A percentile compares a stretch with the other conserved stretches of the same genome.
Conservation (phyloP, 2,888 invertebrate genomes). For the Thymelicus sylvestris region DNA sequence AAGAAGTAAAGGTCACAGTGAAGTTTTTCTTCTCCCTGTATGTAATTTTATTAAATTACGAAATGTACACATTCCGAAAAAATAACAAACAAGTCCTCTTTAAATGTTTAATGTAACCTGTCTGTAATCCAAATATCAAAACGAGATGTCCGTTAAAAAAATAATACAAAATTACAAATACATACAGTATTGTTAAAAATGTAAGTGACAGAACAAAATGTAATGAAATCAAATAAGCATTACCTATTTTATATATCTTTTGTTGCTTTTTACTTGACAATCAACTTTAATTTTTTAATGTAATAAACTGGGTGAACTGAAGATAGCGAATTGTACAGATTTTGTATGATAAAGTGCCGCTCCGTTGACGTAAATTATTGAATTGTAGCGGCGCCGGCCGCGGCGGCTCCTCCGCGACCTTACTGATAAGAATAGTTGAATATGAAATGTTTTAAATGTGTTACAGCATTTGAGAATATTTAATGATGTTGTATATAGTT, state of each 20-base stretch:
- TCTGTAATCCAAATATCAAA: too few relatives aligned
- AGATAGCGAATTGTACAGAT: slow-evolving; percentile 67
- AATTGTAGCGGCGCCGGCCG: slow-evolving; percentile 60
- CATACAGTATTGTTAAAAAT: not conserved
- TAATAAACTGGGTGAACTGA: slow-evolving; percentile 51
- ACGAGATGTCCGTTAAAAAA: too few relatives aligned
- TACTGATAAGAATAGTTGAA: slow-evolving; percentile 80
- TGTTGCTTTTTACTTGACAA: slow-evolving; percentile 71
- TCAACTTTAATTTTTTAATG: slow-evolving; percentile 51
- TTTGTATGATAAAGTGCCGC: slow-evolving; percentile 50
- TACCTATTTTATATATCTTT: slow-evolving; percentile 54
- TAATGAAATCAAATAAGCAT: slow-evolving; percentile 47
- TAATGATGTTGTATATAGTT: slow-evolving; percentile 85
- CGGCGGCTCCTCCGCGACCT: slow-evolving; percentile 61
- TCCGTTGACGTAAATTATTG: slow-evolving; percentile 61
- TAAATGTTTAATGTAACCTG: not conserved
- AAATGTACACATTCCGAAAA: not conserved
- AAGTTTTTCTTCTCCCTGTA: too few relatives aligned
- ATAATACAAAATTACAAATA: not conserved
- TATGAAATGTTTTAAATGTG: slow-evolving; percentile 84
- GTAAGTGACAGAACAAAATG: slow-evolving; percentile 55
- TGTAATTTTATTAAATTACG: not conserved
- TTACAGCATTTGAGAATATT: slow-evolving; percentile 84
- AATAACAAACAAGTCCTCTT: not conserved
- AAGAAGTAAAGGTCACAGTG: too few relatives aligned